Evolutionary conservation across 2,113 vertebrate species (phyloP), one percentile per base, ranked within the genome.

Genomic region (Tachycineta bicolor): DNA sequence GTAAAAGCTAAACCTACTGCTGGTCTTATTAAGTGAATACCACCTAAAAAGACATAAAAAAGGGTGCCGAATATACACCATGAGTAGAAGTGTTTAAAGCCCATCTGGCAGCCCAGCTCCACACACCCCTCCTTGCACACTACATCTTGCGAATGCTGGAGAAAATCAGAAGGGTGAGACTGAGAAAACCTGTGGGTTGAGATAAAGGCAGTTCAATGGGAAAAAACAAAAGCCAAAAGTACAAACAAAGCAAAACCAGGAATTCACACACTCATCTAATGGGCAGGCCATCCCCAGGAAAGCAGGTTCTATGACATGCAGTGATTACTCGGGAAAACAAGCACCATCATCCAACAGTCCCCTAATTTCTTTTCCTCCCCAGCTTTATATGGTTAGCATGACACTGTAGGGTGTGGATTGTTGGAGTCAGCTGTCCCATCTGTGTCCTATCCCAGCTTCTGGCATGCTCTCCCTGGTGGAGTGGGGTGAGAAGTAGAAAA

Each of bases 141-240:
- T 16, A 41, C 41, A 34, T 5, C 6, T 23, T 37, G 23, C 9
- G 23, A 23, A 5, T 18, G 8, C 5, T 0, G 0, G 37, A 39
- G 50, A 58, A 20, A n/a, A 39, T 6, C 37, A 58, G 23, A 50
- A 64, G 6, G 23, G 14, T 15, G 19, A 64, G 58, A 58, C 0
- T 64, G 28, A 65, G 44, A 65, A 70, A 64, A 39, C 3, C 2
- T 13, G 1, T 44, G 33, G 16, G 1, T 29, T 29, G 28, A 64
- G 31, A 33, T 37, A 24, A 53, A 56, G 20, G 20, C 9, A 44
- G 16, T 25, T 78, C 53, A 84, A 10, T 6, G 31, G 7, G 19
- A 8, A 64, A 50, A 64, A 64, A 7, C 9, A 44, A 55, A 78
- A n/a, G 11, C 37, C 14, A 16, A 4, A 16, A 3, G 5, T 6